phyloP scores from a whole-genome alignment of 2,888 invertebrate species.

The Drosophila borborema region DNA sequence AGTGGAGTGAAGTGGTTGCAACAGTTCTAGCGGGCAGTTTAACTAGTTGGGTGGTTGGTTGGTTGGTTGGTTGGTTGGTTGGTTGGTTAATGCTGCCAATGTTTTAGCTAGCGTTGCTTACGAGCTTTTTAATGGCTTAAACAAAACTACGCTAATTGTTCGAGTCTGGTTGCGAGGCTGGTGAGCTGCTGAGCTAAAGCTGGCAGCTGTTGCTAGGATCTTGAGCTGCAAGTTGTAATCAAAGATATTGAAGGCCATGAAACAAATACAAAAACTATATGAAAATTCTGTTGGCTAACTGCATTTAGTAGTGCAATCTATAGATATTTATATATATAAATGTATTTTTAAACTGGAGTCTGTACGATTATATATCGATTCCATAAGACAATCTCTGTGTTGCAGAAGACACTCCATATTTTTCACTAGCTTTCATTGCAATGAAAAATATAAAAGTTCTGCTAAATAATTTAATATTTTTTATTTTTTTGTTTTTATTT shows the following conservation, averaged over 20 bases:
- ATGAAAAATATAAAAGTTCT: too few species aligned
- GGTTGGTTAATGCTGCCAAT: background rate
- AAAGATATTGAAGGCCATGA: background rate
- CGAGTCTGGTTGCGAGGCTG: background rate
- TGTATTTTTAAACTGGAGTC: too few species aligned
- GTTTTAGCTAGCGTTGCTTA: conserved; percentile 3
- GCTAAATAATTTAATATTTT: too few species aligned
- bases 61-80: background rate
- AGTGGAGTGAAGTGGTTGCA: background rate
- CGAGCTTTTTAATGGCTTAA: conserved; percentile 42
- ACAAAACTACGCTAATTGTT: conserved; percentile 47
- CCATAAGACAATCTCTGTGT: too few species aligned
- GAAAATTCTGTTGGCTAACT: too few species aligned
- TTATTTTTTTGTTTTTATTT: too few species aligned
- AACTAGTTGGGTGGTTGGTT: background rate
- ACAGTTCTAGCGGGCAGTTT: background rate
- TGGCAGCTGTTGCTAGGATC: background rate
- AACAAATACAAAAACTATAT: background rate
- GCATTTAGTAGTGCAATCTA: too few species aligned
- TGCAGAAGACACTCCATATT: too few species aligned
- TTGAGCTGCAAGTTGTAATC: background rate
- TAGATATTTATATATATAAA: too few species aligned
- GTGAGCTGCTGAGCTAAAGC: too few species aligned
- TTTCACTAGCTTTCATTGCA: too few species aligned
- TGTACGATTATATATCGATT: too few species aligned